phyloP scores from a whole-genome alignment of 2,888 invertebrate species.

The Drosophila suboccidentalis region DNA sequence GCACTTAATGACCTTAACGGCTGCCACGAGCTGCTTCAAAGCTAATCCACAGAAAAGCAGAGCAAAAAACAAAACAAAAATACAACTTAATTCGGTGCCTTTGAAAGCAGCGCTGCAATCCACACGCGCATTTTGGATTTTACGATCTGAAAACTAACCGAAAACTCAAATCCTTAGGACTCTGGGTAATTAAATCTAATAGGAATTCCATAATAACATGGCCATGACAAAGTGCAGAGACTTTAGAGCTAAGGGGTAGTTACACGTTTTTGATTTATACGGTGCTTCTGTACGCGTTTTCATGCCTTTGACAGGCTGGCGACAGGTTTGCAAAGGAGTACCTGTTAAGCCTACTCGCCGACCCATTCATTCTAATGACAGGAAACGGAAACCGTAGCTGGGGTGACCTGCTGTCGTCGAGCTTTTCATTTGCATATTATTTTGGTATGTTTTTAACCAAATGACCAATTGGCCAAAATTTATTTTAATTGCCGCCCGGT shows the following conservation, averaged over 20 bases:
- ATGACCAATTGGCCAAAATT: slow-evolving; percentile 81
- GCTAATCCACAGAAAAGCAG: slow-evolving; percentile 20
- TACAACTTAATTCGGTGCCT: slow-evolving; percentile 76
- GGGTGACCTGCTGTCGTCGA: slow-evolving; percentile 51
- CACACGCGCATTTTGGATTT: slow-evolving; percentile 53
- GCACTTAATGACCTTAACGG: slow-evolving; percentile 74
- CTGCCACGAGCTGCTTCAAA: slow-evolving; percentile 70
- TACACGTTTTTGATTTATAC: slow-evolving; percentile 80
- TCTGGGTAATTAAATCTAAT: slow-evolving; percentile 76
- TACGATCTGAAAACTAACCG: slow-evolving; percentile 70
- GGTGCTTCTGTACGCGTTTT: slow-evolving; percentile 76
- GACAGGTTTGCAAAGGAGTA: slow-evolving; percentile 61
- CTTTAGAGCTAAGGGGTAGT: slow-evolving; percentile 55
- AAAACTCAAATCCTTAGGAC: slow-evolving; percentile 43
- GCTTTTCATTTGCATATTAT: slow-evolving; percentile 68
- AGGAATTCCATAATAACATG: slow-evolving; percentile 78
- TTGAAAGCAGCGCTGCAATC: slow-evolving; percentile 39
- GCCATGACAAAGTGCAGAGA: slow-evolving; percentile 70
- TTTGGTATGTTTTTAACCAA: slow-evolving; percentile 68
- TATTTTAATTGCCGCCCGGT: slow-evolving; percentile 69
- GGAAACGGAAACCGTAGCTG: slow-evolving; percentile 73
- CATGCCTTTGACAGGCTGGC: slow-evolving; percentile 80
- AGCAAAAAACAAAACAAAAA: slow-evolving; percentile 31
- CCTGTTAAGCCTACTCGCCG: slow-evolving; percentile 30
- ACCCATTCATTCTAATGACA: slow-evolving; percentile 63